Percentiles rank a stretch among this genome's conserved stretches.
Evolutionary conservation across 2,888 invertebrate species (phyloP).

Genomic region (Phrixothrix hirtus): DNA sequence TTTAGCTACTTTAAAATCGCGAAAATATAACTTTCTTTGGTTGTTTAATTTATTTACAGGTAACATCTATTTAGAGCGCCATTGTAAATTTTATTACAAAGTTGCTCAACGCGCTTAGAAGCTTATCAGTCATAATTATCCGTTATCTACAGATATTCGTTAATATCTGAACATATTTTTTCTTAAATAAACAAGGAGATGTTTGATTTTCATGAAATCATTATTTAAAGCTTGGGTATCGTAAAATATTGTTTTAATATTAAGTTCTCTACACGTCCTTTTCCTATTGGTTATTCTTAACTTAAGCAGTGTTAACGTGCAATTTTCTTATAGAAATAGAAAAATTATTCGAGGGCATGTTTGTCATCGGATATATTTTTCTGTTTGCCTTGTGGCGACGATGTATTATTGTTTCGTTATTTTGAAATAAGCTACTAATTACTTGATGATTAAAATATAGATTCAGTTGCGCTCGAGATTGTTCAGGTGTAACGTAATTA

Average conservation of each 20-base stretch:
- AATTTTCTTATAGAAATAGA: constrained; percentile 1
- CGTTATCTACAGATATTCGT: constrained; percentile 37
- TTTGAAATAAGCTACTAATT: constrained; percentile 33
- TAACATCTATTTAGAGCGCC: constrained; percentile 10
- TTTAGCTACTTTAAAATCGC: constrained; percentile 4
- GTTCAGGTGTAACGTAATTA: constrained; percentile 17
- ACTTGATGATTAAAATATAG: constrained; percentile 27
- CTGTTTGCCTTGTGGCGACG: constrained; percentile 32
- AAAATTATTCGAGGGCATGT: constrained; percentile 9
- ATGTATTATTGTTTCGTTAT: constrained; percentile 28
- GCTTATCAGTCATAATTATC: constrained; percentile 35
- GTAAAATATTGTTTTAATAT: constrained; percentile 15
- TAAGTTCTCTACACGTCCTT: constrained; percentile 19
- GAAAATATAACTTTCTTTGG: background rate
- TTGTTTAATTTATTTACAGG: background rate
- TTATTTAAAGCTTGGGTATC: constrained; percentile 29
- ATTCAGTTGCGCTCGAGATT: constrained; percentile 28
- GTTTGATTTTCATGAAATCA: constrained; percentile 32
- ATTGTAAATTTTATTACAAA: constrained; percentile 13
- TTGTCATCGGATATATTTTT: constrained; percentile 22
- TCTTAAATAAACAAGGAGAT: constrained; percentile 27
- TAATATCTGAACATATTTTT: constrained; percentile 34
- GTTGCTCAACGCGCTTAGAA: constrained; percentile 13
- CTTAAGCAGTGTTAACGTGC: background rate
- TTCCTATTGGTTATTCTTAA: background rate